Percentiles rank a stretch among this genome's conserved stretches.
These are phyloP conservation scores for Stratiomys singularior DNA, from an alignment of 2,888 invertebrate genomes.

Conservation along the genomic window DNA sequence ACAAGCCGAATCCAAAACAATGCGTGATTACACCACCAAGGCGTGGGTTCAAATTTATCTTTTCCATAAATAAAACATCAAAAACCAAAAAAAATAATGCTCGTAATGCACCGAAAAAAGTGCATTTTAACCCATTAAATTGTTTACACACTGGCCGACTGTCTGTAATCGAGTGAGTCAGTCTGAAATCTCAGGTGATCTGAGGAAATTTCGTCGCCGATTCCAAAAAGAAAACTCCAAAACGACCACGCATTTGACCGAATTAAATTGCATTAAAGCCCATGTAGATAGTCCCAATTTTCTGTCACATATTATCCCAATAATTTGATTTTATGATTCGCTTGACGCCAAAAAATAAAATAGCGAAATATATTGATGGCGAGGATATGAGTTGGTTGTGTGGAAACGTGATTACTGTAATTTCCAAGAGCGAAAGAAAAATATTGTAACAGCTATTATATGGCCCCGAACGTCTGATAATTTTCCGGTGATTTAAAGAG, in stretches of 20 bases:
- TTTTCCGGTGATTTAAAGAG: not conserved
- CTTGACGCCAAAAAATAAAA: not conserved
- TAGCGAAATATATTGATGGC: not conserved
- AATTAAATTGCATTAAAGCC: not conserved
- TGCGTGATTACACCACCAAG: not conserved
- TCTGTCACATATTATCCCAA: constrained; percentile 33
- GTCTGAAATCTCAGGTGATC: too few species aligned
- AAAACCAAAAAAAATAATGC: too few species aligned
- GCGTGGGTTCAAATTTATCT: constrained; percentile 18
- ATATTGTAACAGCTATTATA: not conserved
- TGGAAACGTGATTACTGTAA: not conserved
- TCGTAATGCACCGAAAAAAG: constrained; percentile 28
- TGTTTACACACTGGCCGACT: constrained; percentile 12
- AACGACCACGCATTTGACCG: constrained; percentile 30
- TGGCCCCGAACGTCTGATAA: not conserved
- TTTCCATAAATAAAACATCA: too few species aligned
- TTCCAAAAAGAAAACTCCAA: not conserved
- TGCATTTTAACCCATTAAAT: constrained; percentile 2
- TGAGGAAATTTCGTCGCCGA: too few species aligned
- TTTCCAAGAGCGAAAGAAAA: not conserved
- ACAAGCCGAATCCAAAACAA: not conserved
- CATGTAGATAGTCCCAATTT: constrained; percentile 25
- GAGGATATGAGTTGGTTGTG: not conserved
- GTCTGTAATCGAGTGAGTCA: too few species aligned
- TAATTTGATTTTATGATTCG: constrained; percentile 24